Evolutionary conservation across 2,113 vertebrate species (phyloP), one percentile per base, ranked within the genome.

Genomic region (Gasterosteus aculeatus): DNA sequence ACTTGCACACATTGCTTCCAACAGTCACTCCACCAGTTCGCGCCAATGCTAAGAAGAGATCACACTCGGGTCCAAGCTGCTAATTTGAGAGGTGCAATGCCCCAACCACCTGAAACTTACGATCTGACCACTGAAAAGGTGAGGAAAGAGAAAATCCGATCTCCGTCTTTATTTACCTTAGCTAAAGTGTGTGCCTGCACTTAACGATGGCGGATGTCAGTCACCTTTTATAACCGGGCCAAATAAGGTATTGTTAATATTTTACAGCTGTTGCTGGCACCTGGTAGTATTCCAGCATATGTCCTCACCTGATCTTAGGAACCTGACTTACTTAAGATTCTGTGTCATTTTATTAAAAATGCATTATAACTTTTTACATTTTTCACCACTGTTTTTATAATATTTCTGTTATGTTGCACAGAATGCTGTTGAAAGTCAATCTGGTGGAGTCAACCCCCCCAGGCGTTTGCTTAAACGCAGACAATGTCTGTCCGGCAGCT

Each of bases 71-170:
- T 88, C 29, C 80, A 87, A 39, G 84, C 51, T 8, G 46, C 86
- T 69, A 87, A 89, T 68, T 49, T 89, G 16, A 92, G 89, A 59
- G 89, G 83, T 70, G n/a, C 84, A 26, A 22, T 87, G 9, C 22
- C 85, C 62, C 76, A 86, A 49, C 87, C 75, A 26, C 54, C 82
- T 19, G 78, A 88, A 60, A 89, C 88, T 1, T 94, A 88, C 26
- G 91, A 90, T 81, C 81, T 94, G 38, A 92, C 93, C 12, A 76
- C 86, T 74, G 92, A 91, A 62, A 89, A 84, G 87, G 92, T 91
- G 73, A 87, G 81, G 65, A 65, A 54, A 39, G 3, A 18, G 3
- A 18, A 51, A 57, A 62, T 6, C 2, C 33, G 3, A 42, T 31
- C 10, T 46, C 33, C 9, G 2, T 4, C 5, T 51, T 46, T 10